These are phyloP conservation scores for Brotula barbata DNA, from an alignment of 2,797 vertebrate genomes.

Conservation along the genomic window DNA sequence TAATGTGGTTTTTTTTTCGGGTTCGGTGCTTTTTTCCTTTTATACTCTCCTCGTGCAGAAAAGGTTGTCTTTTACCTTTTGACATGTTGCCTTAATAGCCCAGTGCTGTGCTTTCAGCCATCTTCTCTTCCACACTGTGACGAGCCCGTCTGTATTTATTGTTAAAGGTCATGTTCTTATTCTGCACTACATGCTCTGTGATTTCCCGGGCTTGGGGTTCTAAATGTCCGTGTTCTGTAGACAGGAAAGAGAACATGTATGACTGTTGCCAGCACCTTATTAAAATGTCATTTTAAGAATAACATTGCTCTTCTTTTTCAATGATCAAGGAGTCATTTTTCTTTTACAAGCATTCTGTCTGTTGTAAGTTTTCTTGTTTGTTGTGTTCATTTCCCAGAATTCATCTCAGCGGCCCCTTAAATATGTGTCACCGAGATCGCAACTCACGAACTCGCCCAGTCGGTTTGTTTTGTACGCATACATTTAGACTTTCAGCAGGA, in stretches of 20 bases:
- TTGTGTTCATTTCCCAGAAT: too few relatives aligned
- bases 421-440: too few relatives aligned
- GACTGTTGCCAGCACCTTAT: constrained; percentile 77
- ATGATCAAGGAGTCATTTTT: too few relatives aligned
- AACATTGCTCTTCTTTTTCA: constrained; percentile 6
- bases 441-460: too few relatives aligned
- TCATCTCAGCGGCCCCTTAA: too few relatives aligned
- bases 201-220: constrained; percentile 24
- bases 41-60: constrained; percentile 50
- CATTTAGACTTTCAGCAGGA: too few relatives aligned
- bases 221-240: constrained; percentile 52
- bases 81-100: constrained; percentile 77
- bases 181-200: constrained; percentile 32
- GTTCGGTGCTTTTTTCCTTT: constrained; percentile 43
- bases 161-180: constrained; percentile 42
- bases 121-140: constrained; percentile 64
- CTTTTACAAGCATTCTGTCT: too few relatives aligned
- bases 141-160: constrained; percentile 32
- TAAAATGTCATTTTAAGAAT: constrained; percentile 69
- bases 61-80: constrained; percentile 56
- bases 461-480: too few relatives aligned
- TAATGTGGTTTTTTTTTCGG: constrained; percentile 20
- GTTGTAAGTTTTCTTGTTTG: too few relatives aligned
- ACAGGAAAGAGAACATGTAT: constrained; percentile 49
- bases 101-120: constrained; percentile 55